Conservation (phyloP, 2,888 invertebrate genomes). For the Sycophila texana region DNA sequence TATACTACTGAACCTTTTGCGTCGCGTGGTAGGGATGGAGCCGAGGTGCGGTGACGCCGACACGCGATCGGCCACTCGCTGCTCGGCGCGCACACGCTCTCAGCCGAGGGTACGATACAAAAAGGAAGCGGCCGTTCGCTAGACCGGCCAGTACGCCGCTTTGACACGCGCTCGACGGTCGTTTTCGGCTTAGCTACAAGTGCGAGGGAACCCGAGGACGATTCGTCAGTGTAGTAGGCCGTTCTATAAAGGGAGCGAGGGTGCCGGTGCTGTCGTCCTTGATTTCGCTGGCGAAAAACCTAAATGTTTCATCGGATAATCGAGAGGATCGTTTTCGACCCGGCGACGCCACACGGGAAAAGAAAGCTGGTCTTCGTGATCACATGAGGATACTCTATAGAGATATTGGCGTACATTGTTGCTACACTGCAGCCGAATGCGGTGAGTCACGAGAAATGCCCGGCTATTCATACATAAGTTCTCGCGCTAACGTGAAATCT, state of each 20-base stretch:
- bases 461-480: too few species aligned
- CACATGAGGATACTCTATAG: constrained; percentile 64
- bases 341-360: constrained; percentile 71
- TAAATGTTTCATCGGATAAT: constrained; percentile 73
- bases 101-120: not conserved
- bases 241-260: not conserved
- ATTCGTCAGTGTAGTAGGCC: not conserved
- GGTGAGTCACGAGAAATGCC: constrained; percentile 46
- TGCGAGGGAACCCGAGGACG: not conserved
- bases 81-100: not conserved
- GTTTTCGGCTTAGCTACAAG: constrained; percentile 19
- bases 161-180: constrained; percentile 27
- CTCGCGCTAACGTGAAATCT: too few species aligned
- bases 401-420: not conserved
- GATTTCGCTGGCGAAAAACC: not conserved
- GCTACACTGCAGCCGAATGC: constrained; percentile 36
- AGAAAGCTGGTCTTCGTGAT: constrained; percentile 74
- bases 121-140: not conserved
- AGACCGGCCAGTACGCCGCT: not conserved
- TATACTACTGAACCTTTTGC: too few species aligned
- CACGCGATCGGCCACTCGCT: not conserved
- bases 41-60: not conserved
- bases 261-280: not conserved
- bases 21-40: too few species aligned
- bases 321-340: constrained; percentile 68